Percentiles rank a stretch among this genome's conserved stretches.
Evolutionary conservation across 2,797 vertebrate species (phyloP).

Genomic region (Enoplosus armatus): DNA sequence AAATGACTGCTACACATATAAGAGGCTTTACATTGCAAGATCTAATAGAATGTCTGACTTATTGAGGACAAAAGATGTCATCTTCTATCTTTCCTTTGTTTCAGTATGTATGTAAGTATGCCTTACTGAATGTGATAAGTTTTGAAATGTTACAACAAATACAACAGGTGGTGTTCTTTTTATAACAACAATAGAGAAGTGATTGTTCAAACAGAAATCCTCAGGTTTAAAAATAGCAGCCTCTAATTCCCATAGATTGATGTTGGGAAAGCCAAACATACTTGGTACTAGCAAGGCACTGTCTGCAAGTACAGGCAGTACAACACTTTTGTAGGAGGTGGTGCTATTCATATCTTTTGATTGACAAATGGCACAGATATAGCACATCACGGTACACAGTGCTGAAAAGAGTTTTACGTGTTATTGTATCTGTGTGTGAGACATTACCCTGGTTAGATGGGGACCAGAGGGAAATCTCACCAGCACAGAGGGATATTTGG

Average conservation of each 20-base stretch:
- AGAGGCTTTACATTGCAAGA: not conserved
- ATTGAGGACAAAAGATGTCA: not conserved
- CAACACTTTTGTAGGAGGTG: slow-evolving; percentile 8
- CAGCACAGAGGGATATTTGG: not conserved
- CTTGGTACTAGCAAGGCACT: slow-evolving; percentile 9
- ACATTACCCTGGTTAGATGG: not conserved
- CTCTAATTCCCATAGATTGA: slow-evolving; percentile 13
- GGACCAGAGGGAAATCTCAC: not conserved
- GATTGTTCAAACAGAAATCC: not conserved
- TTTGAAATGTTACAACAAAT: slow-evolving; percentile 20
- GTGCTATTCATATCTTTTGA: slow-evolving; percentile 17
- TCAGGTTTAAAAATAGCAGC: slow-evolving; percentile 28
- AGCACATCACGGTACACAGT: not conserved
- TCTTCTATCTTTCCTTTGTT: not conserved
- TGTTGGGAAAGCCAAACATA: too few species aligned
- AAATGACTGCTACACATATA: not conserved
- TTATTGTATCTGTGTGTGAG: not conserved
- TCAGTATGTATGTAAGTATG: slow-evolving; percentile 3
- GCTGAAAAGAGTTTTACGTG: not conserved
- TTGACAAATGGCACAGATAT: slow-evolving; percentile 15
- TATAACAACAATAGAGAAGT: slow-evolving; percentile 7
- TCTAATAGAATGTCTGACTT: not conserved
- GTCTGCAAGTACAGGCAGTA: slow-evolving; percentile 30
- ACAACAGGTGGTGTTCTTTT: slow-evolving; percentile 23
- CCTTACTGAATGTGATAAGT: not conserved